These are phyloP conservation scores for Alviniconcha strummeri DNA, from an alignment of 2,888 invertebrate species.

Conservation along the genomic window DNA sequence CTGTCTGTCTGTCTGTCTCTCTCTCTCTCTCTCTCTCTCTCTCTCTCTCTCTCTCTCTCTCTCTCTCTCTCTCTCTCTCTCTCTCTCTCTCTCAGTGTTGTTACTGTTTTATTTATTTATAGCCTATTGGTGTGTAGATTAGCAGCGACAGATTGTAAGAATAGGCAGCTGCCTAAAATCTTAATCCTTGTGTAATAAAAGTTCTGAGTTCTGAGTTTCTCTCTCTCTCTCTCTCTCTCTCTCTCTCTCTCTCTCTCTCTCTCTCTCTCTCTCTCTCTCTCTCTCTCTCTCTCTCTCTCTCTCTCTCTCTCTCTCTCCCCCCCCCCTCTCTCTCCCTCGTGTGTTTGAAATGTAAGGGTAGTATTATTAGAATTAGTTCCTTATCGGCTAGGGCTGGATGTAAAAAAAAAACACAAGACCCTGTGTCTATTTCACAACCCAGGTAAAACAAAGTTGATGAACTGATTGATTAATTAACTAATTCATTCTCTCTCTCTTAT, in stretches of 20 bases:
- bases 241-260: not conserved
- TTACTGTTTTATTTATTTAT: not conserved
- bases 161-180: too few species aligned
- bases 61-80: not conserved
- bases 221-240: not conserved
- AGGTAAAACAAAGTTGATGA: too few species aligned
- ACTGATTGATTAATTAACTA: too few species aligned
- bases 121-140: too few species aligned
- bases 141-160: too few species aligned
- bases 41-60: not conserved
- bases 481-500: too few species aligned
- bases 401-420: too few species aligned
- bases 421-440: too few species aligned
- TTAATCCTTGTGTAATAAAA: too few species aligned
- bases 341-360: not conserved
- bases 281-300: not conserved
- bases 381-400: too few species aligned
- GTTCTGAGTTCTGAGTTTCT: too few species aligned
- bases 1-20: slow-evolving; percentile 16
- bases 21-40: slow-evolving; percentile 22
- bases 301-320: not conserved
- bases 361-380: too few species aligned
- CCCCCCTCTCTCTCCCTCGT: not conserved
- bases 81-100: not conserved
- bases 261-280: not conserved